Evolutionary conservation across 2,113 vertebrate genomes (phyloP).

Genomic region (Illadopsis cleaveri): DNA sequence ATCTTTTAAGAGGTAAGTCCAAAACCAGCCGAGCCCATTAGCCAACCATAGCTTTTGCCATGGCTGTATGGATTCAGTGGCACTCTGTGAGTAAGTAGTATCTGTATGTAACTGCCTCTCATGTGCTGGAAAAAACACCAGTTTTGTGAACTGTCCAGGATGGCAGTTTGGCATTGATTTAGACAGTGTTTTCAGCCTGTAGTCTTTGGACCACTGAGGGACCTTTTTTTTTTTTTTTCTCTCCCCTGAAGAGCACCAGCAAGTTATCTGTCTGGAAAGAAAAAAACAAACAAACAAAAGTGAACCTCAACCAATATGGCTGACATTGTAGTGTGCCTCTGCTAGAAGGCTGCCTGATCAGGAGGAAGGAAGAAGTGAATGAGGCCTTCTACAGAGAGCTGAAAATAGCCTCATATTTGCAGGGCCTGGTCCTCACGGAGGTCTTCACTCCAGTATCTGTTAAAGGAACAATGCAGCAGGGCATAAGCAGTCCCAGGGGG

Average conservation of each 20-base stretch:
- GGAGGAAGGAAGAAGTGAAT: not conserved
- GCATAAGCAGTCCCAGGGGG: not conserved
- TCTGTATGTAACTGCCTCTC: not conserved
- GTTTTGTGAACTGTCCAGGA: not conserved
- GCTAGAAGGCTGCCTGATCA: not conserved
- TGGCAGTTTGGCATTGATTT: not conserved
- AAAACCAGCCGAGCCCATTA: not conserved
- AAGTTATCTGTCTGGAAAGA: not conserved
- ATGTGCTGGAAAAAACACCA: not conserved
- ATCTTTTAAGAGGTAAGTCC: not conserved
- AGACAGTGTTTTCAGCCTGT: not conserved
- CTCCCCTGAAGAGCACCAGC: not conserved
- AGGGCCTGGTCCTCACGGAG: not conserved
- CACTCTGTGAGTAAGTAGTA: not conserved
- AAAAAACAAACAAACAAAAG: not conserved
- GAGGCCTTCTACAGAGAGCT: not conserved
- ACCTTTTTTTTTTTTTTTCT: not conserved
- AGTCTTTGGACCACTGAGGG: not conserved
- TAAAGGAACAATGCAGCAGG: not conserved
- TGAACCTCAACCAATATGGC: not conserved
- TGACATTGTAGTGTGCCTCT: not conserved
- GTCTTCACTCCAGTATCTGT: not conserved
- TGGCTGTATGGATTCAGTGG: not conserved
- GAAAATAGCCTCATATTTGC: not conserved
- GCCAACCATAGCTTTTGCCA: not conserved